phyloP scores from a whole-genome alignment of 2,113 vertebrate genomes.

The Peromyscus maniculatus region DNA sequence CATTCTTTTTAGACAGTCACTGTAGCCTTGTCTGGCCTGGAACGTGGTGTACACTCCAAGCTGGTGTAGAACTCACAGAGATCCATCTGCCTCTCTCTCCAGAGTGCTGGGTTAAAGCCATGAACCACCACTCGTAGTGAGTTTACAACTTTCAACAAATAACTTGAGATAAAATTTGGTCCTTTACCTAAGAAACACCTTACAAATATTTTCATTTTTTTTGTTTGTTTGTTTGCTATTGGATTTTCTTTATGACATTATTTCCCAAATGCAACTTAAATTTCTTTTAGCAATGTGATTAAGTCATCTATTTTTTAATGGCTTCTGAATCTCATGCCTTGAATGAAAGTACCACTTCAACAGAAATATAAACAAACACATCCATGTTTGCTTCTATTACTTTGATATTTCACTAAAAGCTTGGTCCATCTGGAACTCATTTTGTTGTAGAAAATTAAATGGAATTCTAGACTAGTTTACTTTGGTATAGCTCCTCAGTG shows the following conservation, averaged over 20 bases:
- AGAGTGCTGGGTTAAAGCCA: not conserved
- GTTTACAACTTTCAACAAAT: not conserved
- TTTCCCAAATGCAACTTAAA: not conserved
- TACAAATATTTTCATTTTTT: constrained; percentile 20
- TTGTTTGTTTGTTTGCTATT: constrained; percentile 3
- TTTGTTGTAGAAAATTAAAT: constrained; percentile 22
- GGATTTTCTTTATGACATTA: constrained; percentile 16
- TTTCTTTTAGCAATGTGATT: not conserved
- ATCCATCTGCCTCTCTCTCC: not conserved
- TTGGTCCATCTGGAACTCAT: constrained; percentile 49
- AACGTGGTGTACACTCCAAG: not conserved
- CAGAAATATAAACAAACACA: not conserved
- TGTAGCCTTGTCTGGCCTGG: not conserved
- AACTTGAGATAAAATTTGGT: not conserved
- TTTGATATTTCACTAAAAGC: not conserved
- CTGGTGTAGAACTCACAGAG: not conserved
- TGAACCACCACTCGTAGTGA: not conserved
- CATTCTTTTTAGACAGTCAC: not conserved
- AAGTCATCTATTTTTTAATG: not conserved
- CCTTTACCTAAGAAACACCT: not conserved
- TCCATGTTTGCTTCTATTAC: not conserved
- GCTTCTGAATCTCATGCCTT: not conserved
- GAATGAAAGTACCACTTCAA: not conserved
- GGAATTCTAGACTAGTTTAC: constrained; percentile 17
- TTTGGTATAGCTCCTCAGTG: not conserved